Evolutionary conservation across 2,888 invertebrate genomes (phyloP).

Genomic region (Caenorhabditis panamensis): DNA sequence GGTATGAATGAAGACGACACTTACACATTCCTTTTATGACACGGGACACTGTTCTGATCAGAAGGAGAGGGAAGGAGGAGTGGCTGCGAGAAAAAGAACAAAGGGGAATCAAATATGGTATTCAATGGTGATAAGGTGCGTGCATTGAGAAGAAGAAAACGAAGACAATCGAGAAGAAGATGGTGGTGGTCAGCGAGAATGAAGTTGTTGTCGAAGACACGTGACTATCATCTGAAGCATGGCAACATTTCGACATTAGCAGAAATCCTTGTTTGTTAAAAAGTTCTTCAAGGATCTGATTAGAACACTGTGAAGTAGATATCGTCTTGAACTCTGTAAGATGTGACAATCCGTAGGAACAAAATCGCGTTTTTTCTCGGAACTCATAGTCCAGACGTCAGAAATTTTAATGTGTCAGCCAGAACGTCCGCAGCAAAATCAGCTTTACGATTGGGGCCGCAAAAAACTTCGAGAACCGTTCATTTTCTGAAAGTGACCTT

Average conservation of each 20-base stretch:
- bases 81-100: constrained; percentile 17
- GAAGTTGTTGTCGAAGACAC: neutral
- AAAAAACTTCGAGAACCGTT: no score
- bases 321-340: no score
- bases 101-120: constrained; percentile 21
- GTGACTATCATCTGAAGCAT: neutral
- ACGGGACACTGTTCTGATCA: constrained; percentile 26
- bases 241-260: neutral
- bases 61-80: neutral
- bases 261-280: neutral
- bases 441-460: no score
- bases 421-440: no score
- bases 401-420: no score
- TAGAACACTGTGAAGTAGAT: no score
- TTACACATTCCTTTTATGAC: constrained; percentile 29
- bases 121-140: constrained; percentile 15
- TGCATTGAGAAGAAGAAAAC: constrained; percentile 3
- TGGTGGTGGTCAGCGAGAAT: constrained; percentile 1
- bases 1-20: constrained; percentile 2
- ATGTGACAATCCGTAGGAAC: no score
- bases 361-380: no score
- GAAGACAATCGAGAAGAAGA: constrained; percentile 8
- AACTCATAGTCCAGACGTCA: no score
- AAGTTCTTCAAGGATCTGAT: neutral
- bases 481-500: no score